These are phyloP conservation scores for Oncorhynchus nerka DNA, from an alignment of 2,113 vertebrate species.

Conservation along the genomic window DNA sequence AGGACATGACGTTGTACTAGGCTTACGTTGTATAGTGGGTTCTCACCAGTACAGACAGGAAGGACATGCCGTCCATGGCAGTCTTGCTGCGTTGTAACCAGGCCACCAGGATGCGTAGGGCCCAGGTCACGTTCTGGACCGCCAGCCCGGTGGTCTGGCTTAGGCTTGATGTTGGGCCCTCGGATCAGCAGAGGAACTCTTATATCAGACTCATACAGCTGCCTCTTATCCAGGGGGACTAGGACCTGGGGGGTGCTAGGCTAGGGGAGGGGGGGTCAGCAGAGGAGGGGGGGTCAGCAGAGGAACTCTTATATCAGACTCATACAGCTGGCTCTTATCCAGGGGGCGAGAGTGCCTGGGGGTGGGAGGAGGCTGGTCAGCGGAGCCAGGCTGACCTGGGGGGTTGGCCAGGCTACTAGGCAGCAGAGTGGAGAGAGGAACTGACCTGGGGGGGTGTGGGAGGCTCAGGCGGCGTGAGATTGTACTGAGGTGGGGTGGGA, in stretches of 20 bases:
- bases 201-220: slow-evolving; percentile 98
- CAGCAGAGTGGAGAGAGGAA: too few species aligned
- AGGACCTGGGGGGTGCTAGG: slow-evolving; percentile 81
- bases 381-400: too few species aligned
- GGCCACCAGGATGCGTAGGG: slow-evolving; percentile 92
- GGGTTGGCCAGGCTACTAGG: too few species aligned
- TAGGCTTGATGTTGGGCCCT: slow-evolving; percentile 91
- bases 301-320: slow-evolving; percentile 97
- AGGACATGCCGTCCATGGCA: slow-evolving; percentile 94
- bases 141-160: slow-evolving; percentile 87
- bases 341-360: too few species aligned
- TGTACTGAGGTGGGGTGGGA: too few species aligned
- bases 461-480: too few species aligned
- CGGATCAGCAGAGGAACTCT: slow-evolving; percentile 92
- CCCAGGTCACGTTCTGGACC: slow-evolving; percentile 88
- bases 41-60: slow-evolving; percentile 35
- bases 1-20: too few species aligned
- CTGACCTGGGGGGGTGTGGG: too few species aligned
- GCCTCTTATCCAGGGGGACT: slow-evolving; percentile 95
- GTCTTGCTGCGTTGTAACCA: slow-evolving; percentile 86
- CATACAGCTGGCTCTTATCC: slow-evolving; percentile 96
- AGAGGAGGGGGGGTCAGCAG: slow-evolving; percentile 80
- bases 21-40: too few species aligned
- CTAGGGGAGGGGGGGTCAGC: slow-evolving; percentile 38
- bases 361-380: too few species aligned